Percentiles rank a stretch among this genome's conserved stretches.
phyloP scores from a whole-genome alignment of 2,888 invertebrate species.

The Salpingus planirostris region DNA sequence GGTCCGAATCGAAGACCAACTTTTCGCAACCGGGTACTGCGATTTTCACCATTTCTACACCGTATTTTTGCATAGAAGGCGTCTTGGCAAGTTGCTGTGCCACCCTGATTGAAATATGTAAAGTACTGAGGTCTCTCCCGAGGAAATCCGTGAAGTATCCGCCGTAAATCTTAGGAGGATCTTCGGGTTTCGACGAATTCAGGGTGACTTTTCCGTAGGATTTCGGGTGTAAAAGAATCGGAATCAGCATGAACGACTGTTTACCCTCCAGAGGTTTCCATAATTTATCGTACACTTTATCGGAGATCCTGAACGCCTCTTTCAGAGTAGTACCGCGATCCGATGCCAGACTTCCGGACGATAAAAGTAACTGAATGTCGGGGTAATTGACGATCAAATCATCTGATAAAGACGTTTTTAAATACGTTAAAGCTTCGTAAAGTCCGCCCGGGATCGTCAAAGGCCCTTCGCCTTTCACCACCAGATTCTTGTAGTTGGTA shows the following conservation, averaged over 20 bases:
- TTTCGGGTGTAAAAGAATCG: slow-evolving; percentile 54
- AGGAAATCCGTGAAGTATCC: slow-evolving; percentile 65
- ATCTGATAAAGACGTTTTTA: slow-evolving; percentile 49
- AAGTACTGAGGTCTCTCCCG: slow-evolving; percentile 39
- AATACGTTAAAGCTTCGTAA: slow-evolving; percentile 50
- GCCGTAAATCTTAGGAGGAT: slow-evolving; percentile 65
- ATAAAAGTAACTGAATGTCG: slow-evolving; percentile 61
- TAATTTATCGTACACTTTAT: slow-evolving; percentile 47
- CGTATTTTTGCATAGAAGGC: slow-evolving; percentile 43
- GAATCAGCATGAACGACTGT: slow-evolving; percentile 18
- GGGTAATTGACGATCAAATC: slow-evolving; percentile 47
- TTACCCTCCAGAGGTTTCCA: slow-evolving; percentile 47
- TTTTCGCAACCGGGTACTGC: slow-evolving; percentile 46
- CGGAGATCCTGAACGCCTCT: slow-evolving; percentile 45
- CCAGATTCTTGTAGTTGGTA: slow-evolving; percentile 37
- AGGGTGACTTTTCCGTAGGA: slow-evolving; percentile 61
- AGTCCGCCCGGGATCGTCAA: slow-evolving; percentile 48
- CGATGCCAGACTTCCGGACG: slow-evolving; percentile 43
- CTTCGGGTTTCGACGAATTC: slow-evolving; percentile 60
- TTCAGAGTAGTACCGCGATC: slow-evolving; percentile 28
- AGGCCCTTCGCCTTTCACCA: slow-evolving; percentile 45
- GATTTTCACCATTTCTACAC: slow-evolving; percentile 35
- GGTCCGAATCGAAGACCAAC: slow-evolving; percentile 40
- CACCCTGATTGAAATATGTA: slow-evolving; percentile 41
- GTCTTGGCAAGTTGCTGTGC: slow-evolving; percentile 44